Conservation (phyloP, 2,888 invertebrate genomes). For the Drosophila suboccidentalis region DNA sequence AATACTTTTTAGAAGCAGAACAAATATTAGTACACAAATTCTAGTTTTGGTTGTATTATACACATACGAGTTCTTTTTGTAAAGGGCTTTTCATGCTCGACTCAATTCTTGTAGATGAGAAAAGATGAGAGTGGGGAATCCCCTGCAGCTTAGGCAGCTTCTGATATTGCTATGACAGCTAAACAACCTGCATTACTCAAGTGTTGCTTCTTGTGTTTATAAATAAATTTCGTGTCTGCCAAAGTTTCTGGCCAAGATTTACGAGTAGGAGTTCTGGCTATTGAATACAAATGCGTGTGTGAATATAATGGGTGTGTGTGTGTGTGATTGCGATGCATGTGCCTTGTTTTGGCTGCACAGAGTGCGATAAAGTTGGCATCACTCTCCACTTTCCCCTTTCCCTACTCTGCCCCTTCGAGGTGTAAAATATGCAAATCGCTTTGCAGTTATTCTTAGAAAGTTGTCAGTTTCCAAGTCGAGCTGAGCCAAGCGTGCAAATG, state of each 20-base stretch:
- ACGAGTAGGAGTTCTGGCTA: constrained; percentile 48
- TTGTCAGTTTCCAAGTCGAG: constrained; percentile 69
- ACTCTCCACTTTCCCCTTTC: neutral
- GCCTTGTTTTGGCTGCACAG: constrained; percentile 61
- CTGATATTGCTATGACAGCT: constrained; percentile 53
- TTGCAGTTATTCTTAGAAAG: constrained; percentile 78
- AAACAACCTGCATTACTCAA: constrained; percentile 59
- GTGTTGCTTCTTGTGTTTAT: constrained; percentile 61
- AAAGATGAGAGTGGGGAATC: neutral
- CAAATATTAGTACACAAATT: neutral
- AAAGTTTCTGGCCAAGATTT: constrained; percentile 73
- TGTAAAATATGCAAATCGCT: constrained; percentile 78
- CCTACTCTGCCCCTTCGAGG: constrained; percentile 1
- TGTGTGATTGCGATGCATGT: constrained; percentile 39
- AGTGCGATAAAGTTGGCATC: constrained; percentile 69
- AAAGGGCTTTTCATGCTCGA: neutral
- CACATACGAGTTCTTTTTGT: neutral
- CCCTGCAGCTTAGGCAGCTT: constrained; percentile 28
- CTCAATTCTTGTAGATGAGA: neutral
- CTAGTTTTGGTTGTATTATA: neutral
- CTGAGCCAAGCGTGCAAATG: constrained; percentile 62
- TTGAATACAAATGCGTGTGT: constrained; percentile 31
- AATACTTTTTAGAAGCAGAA: neutral
- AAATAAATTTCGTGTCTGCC: constrained; percentile 76
- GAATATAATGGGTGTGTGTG: constrained; percentile 8